Evolutionary conservation across 2,888 invertebrate species (phyloP).

Genomic region (Pseudoips prasinana): DNA sequence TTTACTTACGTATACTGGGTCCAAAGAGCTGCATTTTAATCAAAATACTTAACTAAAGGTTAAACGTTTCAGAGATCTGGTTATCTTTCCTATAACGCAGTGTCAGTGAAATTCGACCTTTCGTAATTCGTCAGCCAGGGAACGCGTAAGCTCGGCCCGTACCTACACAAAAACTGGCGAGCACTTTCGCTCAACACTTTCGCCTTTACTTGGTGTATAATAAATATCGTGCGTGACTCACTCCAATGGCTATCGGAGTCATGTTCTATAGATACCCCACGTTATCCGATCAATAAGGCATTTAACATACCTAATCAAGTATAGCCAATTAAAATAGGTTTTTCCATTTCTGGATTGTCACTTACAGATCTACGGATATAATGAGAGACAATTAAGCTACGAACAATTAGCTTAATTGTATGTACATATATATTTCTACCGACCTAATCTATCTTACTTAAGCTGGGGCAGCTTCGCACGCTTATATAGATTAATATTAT

Average conservation of each 20-base stretch:
- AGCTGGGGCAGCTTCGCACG: too few species aligned
- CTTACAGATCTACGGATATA: too few species aligned
- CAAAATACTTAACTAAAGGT: too few species aligned
- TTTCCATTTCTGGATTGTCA: conserved; percentile 11
- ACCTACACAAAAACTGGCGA: conserved; percentile 30
- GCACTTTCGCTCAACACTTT: conserved; percentile 72
- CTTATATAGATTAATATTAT: too few species aligned
- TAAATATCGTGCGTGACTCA: conserved; percentile 44
- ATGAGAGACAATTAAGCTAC: too few species aligned
- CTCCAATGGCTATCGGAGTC: conserved; percentile 40
- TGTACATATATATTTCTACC: too few species aligned
- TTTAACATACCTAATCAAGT: conserved; percentile 21
- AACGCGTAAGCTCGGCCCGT: conserved; percentile 17
- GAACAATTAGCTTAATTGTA: too few species aligned
- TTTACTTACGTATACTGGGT: too few species aligned
- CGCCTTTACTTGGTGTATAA: conserved; percentile 59
- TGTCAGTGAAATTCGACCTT: conserved; percentile 46
- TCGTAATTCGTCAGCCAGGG: conserved; percentile 33
- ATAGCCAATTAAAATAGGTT: conserved; percentile 1
- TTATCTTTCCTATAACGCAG: too few species aligned
- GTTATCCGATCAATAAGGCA: conserved; percentile 8
- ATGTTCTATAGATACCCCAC: conserved; percentile 3
- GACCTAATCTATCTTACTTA: too few species aligned
- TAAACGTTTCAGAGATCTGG: too few species aligned
- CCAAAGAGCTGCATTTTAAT: too few species aligned